Conservation (phyloP, 2,888 invertebrate species). For the Linyphia triangularis region DNA sequence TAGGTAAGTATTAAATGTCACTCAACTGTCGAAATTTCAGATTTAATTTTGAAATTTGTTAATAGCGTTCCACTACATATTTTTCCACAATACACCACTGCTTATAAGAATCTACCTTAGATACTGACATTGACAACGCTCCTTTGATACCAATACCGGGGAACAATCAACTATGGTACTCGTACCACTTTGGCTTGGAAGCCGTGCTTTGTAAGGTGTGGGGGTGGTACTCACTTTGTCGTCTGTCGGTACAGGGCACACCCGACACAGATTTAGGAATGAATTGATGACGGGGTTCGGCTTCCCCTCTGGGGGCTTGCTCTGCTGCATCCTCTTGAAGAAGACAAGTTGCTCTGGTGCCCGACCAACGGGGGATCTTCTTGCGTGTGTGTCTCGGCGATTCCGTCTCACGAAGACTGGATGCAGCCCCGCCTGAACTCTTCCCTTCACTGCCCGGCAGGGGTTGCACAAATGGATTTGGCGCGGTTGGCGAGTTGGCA, state of each 20-base stretch:
- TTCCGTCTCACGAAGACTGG: slow-evolving; percentile 28
- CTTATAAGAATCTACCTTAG: too few species aligned
- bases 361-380: slow-evolving; percentile 42
- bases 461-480: slow-evolving; percentile 50
- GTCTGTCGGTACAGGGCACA: slow-evolving; percentile 94
- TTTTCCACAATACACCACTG: not conserved
- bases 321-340: slow-evolving; percentile 68
- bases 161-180: too few species aligned
- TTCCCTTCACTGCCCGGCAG: not conserved
- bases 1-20: too few species aligned
- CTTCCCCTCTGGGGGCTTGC: slow-evolving; percentile 60
- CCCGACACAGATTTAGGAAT: slow-evolving; percentile 97
- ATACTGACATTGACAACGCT: too few species aligned
- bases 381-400: slow-evolving; percentile 16
- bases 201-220: too few species aligned
- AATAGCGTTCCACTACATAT: too few species aligned
- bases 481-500: not conserved
- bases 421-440: slow-evolving; percentile 6
- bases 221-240: slow-evolving; percentile 92
- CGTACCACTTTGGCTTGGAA: too few species aligned
- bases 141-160: too few species aligned
- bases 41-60: too few species aligned
- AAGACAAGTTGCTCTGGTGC: slow-evolving; percentile 30
- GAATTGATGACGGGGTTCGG: slow-evolving; percentile 89
- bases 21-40: too few species aligned